Percentiles rank a stretch among this genome's conserved stretches.
These are phyloP conservation scores for Andrena bicolor DNA, from an alignment of 2,888 invertebrate genomes.

Conservation along the genomic window DNA sequence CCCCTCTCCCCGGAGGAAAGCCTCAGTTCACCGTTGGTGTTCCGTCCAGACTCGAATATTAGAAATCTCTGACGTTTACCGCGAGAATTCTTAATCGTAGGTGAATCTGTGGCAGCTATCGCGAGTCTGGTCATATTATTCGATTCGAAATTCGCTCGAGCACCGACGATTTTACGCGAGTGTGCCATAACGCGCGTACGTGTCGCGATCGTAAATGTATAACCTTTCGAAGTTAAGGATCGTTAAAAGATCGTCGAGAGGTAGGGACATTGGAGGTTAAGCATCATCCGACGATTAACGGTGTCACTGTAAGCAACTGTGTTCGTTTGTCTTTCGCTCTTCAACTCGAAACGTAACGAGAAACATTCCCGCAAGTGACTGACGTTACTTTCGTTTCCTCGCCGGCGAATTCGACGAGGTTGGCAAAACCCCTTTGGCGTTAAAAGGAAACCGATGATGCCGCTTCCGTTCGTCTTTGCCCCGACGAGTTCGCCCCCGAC, in stretches of 20 bases:
- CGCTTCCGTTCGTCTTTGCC: neutral
- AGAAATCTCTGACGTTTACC: neutral
- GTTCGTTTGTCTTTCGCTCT: constrained; percentile 18
- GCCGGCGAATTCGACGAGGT: constrained; percentile 34
- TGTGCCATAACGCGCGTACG: constrained; percentile 77
- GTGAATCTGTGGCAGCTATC: neutral
- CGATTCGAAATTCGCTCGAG: constrained; percentile 53
- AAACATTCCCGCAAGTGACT: constrained; percentile 64
- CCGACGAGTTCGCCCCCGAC: constrained; percentile 35
- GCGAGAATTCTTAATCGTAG: neutral
- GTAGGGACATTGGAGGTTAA: neutral
- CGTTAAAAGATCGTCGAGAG: constrained; percentile 15
- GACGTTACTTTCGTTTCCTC: constrained; percentile 57
- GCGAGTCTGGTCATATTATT: constrained; percentile 13
- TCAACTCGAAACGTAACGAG: constrained; percentile 46
- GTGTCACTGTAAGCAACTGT: constrained; percentile 29
- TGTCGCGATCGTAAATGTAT: constrained; percentile 60
- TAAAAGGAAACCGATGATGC: neutral
- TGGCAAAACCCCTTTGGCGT: neutral
- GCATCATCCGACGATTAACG: constrained; percentile 5
- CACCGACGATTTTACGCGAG: constrained; percentile 57
- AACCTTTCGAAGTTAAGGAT: constrained; percentile 47
- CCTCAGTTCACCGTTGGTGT: neutral
- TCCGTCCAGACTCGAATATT: neutral
- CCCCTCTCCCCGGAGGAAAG: neutral